Evolutionary conservation across 2,888 invertebrate species (phyloP), one percentile per base, ranked within the genome.

Genomic region (Biston betularia): DNA sequence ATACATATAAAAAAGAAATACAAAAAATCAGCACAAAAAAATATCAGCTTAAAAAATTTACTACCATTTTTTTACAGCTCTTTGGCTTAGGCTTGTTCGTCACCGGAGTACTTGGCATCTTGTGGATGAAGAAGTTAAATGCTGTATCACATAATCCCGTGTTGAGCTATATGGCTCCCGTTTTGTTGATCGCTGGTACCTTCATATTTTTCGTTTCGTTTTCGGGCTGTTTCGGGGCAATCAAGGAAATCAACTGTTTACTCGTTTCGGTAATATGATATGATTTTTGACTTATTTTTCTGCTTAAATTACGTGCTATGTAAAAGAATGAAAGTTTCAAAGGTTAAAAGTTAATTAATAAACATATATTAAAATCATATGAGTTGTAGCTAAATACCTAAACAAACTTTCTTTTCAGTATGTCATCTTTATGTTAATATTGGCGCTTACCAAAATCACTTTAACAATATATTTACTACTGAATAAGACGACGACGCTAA

Each of bases 231-330:
- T 54, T 11, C n/a, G 54, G 54, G 2, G 42, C 54, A n/a, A 54
- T 54, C 14, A 54, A 54, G 42, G 54, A 54, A 44, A 54, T 54
- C 24, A 54, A 44, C 33, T 54, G 54, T 10, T 42, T 54, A 33
- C 54, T 54, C 14, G 8, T 38, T 0, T 0, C 38, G 52, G 52
- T 53, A 53, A 38, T 3, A 14, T 15, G 10, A 38, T 3, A 14
- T 15, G 10, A 14, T 52, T 52, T 33, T 5, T 15, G 15, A 46
- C 10, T 48, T 24, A 24, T 24, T 14, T 14, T 46, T n/a, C 7
- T 14, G 14, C 45, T 14, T 8, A 14, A 7, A 12, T 6, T 12
- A 6, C 6, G 15, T 8, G 9, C 0, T 10, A 1, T 24, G 5
- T 50, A 38, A 38, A 4, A 24, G 1, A 24, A 24, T 24, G 3